Evolutionary conservation across 2,888 invertebrate species (phyloP).

Genomic region (Esperia sulphurella): DNA sequence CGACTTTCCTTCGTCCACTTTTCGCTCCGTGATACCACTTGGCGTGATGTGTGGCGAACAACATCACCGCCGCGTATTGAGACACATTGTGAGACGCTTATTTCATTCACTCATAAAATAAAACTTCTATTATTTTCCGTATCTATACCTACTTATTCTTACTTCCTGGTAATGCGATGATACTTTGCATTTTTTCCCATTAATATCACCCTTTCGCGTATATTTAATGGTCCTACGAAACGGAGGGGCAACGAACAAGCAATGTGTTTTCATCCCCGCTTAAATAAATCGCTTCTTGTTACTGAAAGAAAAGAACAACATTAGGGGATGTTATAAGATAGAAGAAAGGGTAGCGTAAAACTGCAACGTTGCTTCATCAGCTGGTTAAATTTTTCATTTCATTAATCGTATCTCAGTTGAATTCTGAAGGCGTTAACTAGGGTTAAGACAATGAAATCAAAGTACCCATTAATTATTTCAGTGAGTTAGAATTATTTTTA

Average conservation of each 20-base stretch:
- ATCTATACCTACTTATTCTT: constrained; percentile 40
- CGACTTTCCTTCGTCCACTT: too few relatives aligned
- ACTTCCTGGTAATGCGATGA: constrained; percentile 56
- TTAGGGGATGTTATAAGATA: constrained; percentile 42
- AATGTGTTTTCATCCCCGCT: constrained; percentile 44
- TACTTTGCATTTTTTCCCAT: constrained; percentile 39
- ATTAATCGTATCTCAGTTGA: constrained; percentile 15
- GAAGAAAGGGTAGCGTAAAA: constrained; percentile 41
- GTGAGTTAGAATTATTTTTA: too few relatives aligned
- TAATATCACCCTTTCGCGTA: constrained; percentile 38
- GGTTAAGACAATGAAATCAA: neutral
- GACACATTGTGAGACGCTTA: too few relatives aligned
- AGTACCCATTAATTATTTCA: neutral
- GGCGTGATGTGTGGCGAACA: too few relatives aligned
- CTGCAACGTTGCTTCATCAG: constrained; percentile 59
- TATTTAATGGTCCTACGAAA: constrained; percentile 25
- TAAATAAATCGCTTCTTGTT: constrained; percentile 65
- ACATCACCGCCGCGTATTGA: too few relatives aligned
- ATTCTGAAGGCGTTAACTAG: neutral
- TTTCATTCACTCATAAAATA: too few relatives aligned
- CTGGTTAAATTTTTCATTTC: constrained; percentile 32
- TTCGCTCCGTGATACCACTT: too few relatives aligned
- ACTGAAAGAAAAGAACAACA: constrained; percentile 54
- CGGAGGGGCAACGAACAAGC: constrained; percentile 45
- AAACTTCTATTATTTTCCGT: neutral